Evolutionary conservation across 2,797 vertebrate species (phyloP).

Genomic region (Pempheris klunzingeri): DNA sequence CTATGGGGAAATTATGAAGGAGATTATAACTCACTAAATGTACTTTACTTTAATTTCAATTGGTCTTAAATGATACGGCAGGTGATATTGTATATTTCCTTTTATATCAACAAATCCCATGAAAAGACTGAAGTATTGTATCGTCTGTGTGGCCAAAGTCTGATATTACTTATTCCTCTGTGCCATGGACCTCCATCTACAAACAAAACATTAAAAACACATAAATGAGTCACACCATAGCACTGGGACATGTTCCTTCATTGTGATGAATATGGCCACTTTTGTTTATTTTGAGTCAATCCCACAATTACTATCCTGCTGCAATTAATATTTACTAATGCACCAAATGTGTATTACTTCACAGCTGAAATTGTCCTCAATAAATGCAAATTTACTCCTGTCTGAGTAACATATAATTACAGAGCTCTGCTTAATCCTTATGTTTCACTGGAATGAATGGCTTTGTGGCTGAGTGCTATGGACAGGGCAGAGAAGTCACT

Average conservation of each 20-base stretch:
- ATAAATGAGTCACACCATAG: conserved; percentile 18
- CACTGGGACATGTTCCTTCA: not conserved
- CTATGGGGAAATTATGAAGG: not conserved
- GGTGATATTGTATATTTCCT: not conserved
- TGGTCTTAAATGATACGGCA: not conserved
- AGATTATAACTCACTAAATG: too few species aligned
- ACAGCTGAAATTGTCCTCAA: not conserved
- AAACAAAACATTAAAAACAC: conserved; percentile 33
- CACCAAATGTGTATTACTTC: not conserved
- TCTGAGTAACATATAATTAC: not conserved
- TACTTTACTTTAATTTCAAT: not conserved
- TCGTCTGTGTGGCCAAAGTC: not conserved
- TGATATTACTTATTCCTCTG: not conserved
- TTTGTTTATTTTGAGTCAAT: conserved; percentile 20
- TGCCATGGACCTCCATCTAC: not conserved
- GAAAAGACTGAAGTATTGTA: not conserved
- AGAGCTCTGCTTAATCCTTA: not conserved
- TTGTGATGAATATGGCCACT: conserved; percentile 8
- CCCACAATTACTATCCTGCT: not conserved
- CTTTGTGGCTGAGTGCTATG: not conserved
- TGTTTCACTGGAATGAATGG: not conserved
- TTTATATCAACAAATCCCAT: not conserved
- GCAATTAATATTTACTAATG: conserved; percentile 15
- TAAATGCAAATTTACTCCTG: not conserved
- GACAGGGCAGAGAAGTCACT: not conserved